Percentiles rank a stretch among this genome's conserved stretches.
Evolutionary conservation across 2,888 invertebrate genomes (phyloP).

Genomic region (Drosophila percnosoma): DNA sequence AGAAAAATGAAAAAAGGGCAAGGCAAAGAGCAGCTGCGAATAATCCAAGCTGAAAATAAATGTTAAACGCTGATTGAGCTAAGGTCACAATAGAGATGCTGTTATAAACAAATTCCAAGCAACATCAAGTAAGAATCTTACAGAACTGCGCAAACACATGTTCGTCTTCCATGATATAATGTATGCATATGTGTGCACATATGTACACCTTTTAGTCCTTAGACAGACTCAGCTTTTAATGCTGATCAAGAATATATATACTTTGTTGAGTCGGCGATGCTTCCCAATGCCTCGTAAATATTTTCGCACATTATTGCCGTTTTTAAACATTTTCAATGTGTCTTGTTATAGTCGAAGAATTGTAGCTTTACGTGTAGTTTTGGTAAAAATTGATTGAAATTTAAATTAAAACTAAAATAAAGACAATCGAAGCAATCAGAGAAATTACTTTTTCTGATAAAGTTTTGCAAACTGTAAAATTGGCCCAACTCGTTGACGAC

Average conservation of each 20-base stretch:
- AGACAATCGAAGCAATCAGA: not conserved
- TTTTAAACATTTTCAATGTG: not conserved
- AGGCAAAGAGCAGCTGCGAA: slow-evolving; percentile 8
- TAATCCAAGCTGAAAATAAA: slow-evolving; percentile 21
- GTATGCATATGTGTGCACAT: not conserved
- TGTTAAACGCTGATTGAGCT: slow-evolving; percentile 15
- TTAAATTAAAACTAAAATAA: not conserved
- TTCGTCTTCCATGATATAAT: not conserved
- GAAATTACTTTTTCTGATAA: not conserved
- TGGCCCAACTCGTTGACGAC: slow-evolving; percentile 40
- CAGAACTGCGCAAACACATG: not conserved
- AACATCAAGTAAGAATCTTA: not conserved
- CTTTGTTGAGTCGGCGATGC: not conserved
- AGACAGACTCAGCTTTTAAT: no score
- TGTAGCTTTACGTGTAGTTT: not conserved
- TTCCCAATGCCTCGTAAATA: not conserved
- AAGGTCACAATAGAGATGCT: slow-evolving; percentile 16
- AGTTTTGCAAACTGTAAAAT: not conserved
- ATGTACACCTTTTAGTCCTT: not conserved
- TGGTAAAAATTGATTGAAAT: not conserved
- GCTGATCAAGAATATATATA: no score
- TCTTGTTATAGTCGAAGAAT: not conserved
- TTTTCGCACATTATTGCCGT: no score
- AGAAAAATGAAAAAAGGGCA: not conserved
- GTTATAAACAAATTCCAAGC: not conserved